Percentiles rank a stretch among this genome's conserved stretches.
phyloP scores from a whole-genome alignment of 2,797 vertebrate species.

The Rhinatrema bivittatum region DNA sequence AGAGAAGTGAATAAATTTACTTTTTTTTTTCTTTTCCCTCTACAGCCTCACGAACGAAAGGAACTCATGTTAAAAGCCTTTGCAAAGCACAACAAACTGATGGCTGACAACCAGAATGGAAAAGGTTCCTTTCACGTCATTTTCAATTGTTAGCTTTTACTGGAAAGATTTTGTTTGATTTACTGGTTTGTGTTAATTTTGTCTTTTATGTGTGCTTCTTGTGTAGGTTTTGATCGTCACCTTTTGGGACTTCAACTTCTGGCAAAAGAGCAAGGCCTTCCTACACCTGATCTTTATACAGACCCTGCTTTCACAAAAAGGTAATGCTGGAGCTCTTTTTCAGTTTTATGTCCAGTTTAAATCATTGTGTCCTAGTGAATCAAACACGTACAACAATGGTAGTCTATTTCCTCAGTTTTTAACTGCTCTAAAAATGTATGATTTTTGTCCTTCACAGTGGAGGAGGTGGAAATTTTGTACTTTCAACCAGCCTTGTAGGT shows the following conservation, averaged over 20 bases:
- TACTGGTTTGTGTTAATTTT: too few species aligned
- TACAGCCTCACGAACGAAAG: conserved; percentile 57
- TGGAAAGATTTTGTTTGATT: conserved; percentile 12
- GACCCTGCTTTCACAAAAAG: conserved; percentile 83
- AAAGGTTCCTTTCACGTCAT: conserved; percentile 46
- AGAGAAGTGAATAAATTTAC: too few species aligned
- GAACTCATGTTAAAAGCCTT: conserved; percentile 73
- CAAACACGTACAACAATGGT: neutral
- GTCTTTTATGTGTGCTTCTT: too few species aligned
- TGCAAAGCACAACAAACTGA: conserved; percentile 81
- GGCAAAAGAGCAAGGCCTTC: conserved; percentile 75
- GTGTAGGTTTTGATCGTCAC: conserved; percentile 87
- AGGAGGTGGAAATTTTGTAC: conserved; percentile 87
- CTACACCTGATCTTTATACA: conserved; percentile 74
- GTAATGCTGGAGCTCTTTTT: too few species aligned
- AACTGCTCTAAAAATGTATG: neutral
- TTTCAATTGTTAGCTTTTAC: conserved; percentile 8
- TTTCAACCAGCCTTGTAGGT: conserved; percentile 88
- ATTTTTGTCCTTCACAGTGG: conserved; percentile 63
- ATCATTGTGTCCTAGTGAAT: neutral
- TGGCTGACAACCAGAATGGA: conserved; percentile 81
- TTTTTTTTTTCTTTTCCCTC: too few species aligned
- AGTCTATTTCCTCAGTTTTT: neutral
- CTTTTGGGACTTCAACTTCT: conserved; percentile 81
- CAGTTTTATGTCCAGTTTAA: too few species aligned